Percentiles rank a stretch among this genome's conserved stretches.
Conservation (phyloP, 2,888 invertebrate species). For the Synergus laeviventris region DNA sequence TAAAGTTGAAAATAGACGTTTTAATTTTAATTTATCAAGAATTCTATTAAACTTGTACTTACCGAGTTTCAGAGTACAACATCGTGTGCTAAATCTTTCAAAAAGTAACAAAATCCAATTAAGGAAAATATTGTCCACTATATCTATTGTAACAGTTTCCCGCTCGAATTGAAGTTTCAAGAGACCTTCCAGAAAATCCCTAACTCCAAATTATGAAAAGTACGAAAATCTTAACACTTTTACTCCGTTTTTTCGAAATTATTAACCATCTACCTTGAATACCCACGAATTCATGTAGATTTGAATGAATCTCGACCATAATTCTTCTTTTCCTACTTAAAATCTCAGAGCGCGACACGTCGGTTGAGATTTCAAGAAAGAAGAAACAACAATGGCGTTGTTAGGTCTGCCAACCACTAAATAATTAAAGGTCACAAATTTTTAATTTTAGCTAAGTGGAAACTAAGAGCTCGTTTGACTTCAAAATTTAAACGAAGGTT, state of each 20-base stretch:
- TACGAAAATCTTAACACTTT: neutral
- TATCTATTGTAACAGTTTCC: too few species aligned
- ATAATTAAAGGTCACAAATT: neutral
- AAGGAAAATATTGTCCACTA: neutral
- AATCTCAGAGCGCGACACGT: neutral
- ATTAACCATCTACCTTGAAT: neutral
- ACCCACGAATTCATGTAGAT: neutral
- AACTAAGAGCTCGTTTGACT: neutral
- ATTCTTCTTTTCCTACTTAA: neutral
- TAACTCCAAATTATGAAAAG: neutral
- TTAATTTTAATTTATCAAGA: too few species aligned
- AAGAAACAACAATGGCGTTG: neutral
- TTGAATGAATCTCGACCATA: neutral
- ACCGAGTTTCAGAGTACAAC: rapidly evolving
- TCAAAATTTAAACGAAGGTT: neutral
- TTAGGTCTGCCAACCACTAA: neutral
- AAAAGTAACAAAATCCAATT: neutral
- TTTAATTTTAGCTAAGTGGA: neutral
- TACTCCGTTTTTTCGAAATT: neutral
- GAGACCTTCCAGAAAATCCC: neutral
- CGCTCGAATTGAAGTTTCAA: too few species aligned
- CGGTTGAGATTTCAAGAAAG: neutral
- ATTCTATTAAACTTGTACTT: neutral
- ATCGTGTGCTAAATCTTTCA: neutral
- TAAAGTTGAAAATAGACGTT: too few species aligned